Evolutionary conservation across 2,797 vertebrate genomes (phyloP), one percentile per base, ranked within the genome.

Genomic region (Phyllotis vaccarum): DNA sequence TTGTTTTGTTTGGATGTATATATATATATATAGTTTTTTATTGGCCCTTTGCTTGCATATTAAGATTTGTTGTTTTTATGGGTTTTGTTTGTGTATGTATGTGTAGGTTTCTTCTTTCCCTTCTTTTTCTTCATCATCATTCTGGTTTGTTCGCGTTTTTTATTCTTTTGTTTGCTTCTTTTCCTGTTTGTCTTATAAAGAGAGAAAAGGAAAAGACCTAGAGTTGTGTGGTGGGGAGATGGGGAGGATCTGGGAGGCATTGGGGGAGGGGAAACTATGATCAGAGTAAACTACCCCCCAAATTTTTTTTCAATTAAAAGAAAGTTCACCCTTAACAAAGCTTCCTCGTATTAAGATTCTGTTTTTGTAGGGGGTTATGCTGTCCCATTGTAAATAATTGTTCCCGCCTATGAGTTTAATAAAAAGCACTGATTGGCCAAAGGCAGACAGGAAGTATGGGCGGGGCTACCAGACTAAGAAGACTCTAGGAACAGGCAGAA

Each of bases 281-380:
- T 85, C 29, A 85, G 19, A 16, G 24, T n/a, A 49, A 21, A 85
- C n/a, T 66, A 3, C 21, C 46, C 22, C 17, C 52, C 34, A 49
- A 31, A 46, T 22, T 1, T 0, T 13, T 49, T 83, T 85, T 46
- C 29, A 56, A 2, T 14, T n/a, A 80, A 80, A 60, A 40, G 93
- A 90, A 91, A 93, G 88, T 52, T 95, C 56, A 91, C 27, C 10
- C 13, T 91, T 80, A 92, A 16, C n/a, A 34, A 6, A 49, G 27
- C 29, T 79, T 27, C 22, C n/a, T 89, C 19, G 37, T 46, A 27
- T 92, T 83, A 94, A 85, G 52, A 93, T 60, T 5, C n/a, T n/a
- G n/a, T n/a, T n/a, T n/a, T n/a, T n/a, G n/a, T n/a, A n/a, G n/a
- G n/a, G n/a, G n/a, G n/a, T n/a, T n/a, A n/a, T n/a, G n/a, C n/a